Evolutionary conservation across 2,113 vertebrate genomes (phyloP), one percentile per base, ranked within the genome.

Genomic region (Suricata suricatta): DNA sequence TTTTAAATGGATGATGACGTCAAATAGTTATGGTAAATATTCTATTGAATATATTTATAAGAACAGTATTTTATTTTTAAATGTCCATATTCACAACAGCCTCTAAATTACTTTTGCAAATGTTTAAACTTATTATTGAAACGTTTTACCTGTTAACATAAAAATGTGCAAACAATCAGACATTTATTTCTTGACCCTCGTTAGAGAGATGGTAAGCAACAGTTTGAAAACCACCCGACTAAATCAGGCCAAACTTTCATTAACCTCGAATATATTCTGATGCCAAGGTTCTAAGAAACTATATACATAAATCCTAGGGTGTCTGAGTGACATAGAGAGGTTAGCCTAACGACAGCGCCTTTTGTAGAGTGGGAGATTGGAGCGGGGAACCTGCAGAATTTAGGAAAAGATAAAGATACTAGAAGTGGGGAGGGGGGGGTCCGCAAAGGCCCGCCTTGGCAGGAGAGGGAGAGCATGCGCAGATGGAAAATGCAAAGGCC

Each of bases 51-150:
- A 74, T 57, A 88, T 27, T 74, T 47, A 44, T 25, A 68, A 33
- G 0, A 19, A 64, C 41, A 69, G 19, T 35, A 82, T 31, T 92
- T 93, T 66, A 76, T 41, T 86, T 95, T 92, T 77, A 95, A 93
- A 82, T 13, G 91, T 69, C 21, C 71, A 64, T 86, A 50, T 93
- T 82, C 38, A 94, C 7, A 92, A 54, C 64, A 86, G 54, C 12
- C 68, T 76, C 88, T 64, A 90, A 66, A 96, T 83, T 25, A 41
- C 68, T 95, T 91, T 79, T 84, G 14, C 17, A 91, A 90, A 87
- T 0, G 15, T 85, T 80, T 44, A 74, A 84, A 83, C 23, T 74
- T 90, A 85, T 10, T 33, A n/a, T 76, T 91, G 33, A 76, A 74
- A 91, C 60, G 64, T 68, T 94, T 69, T 57, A 69, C 71, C 47